A percentile compares a stretch with the other conserved stretches of the same genome.
Evolutionary conservation across 2,797 vertebrate species (phyloP).

Genomic region (Pseudochromis fuscus): DNA sequence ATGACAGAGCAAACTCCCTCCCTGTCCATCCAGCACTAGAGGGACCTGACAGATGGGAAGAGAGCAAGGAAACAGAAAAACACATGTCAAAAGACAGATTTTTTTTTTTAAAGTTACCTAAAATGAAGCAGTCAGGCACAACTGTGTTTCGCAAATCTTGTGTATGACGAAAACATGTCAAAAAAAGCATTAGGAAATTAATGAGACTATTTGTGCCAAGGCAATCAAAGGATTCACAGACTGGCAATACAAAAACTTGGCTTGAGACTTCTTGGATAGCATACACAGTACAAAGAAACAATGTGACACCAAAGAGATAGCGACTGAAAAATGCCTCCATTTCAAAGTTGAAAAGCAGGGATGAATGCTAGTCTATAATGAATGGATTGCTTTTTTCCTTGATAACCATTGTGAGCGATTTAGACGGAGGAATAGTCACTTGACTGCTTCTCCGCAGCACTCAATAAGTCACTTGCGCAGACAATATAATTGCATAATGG

Average conservation of each 20-base stretch:
- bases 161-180: constrained; percentile 45
- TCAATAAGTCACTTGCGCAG: constrained; percentile 68
- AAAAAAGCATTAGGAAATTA: constrained; percentile 37
- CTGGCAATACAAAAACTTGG: constrained; percentile 39
- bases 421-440: constrained; percentile 56
- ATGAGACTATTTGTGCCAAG: constrained; percentile 35
- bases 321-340: constrained; percentile 49
- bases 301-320: constrained; percentile 49
- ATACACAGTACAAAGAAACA: constrained; percentile 56
- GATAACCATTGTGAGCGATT: constrained; percentile 62
- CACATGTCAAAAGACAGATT: constrained; percentile 16
- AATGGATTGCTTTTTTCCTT: constrained; percentile 52
- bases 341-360: constrained; percentile 53
- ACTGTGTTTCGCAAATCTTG: constrained; percentile 1
- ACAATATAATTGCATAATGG: constrained; percentile 71
- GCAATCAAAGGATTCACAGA: constrained; percentile 48
- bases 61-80: constrained; percentile 33
- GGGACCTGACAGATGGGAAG: constrained; percentile 58
- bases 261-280: constrained; percentile 30
- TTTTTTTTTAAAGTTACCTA: constrained; percentile 16
- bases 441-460: constrained; percentile 62
- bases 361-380: constrained; percentile 53
- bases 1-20: constrained; percentile 82
- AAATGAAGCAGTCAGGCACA: constrained; percentile 21
- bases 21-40: constrained; percentile 58